A percentile compares a stretch with the other conserved stretches of the same genome.
Conservation (phyloP, 1,140 invertebrate species). For the Bombyx mandarina region DNA sequence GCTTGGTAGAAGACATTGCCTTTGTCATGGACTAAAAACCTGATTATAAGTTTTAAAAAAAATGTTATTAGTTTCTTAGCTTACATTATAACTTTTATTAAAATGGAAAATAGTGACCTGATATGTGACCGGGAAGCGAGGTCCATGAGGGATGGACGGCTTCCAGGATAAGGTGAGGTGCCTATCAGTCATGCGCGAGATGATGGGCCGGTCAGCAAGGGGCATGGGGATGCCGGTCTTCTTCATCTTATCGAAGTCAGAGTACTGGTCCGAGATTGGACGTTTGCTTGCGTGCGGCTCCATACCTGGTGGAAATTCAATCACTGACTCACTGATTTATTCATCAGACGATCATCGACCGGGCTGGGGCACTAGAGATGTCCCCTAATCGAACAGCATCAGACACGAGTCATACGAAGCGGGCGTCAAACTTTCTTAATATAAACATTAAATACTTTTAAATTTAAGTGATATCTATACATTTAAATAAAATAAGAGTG, state of each 20-base stretch:
- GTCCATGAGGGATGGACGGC: slow-evolving; percentile 86
- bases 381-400: not conserved
- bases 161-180: slow-evolving; percentile 91
- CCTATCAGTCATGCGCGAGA: slow-evolving; percentile 89
- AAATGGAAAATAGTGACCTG: slow-evolving; percentile 55
- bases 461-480: no score
- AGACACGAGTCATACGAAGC: no score
- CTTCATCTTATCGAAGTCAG: slow-evolving; percentile 87
- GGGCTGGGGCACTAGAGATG: no score
- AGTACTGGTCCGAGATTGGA: slow-evolving; percentile 84
- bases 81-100: no score
- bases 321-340: not conserved
- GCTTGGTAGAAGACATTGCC: no score
- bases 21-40: no score
- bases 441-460: not conserved
- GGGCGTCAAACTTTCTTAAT: not conserved
- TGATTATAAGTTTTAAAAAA: no score
- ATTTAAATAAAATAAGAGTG: no score
- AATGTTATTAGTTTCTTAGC: no score
- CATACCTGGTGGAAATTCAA: slow-evolving; percentile 67
- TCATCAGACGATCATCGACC: no score
- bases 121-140: slow-evolving; percentile 90
- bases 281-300: slow-evolving; percentile 77
- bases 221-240: slow-evolving; percentile 86
- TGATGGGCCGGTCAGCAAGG: slow-evolving; percentile 88